Evolutionary conservation across 2,888 invertebrate genomes (phyloP), one percentile per base, ranked within the genome.

Genomic region (Papilio elwesi): DNA sequence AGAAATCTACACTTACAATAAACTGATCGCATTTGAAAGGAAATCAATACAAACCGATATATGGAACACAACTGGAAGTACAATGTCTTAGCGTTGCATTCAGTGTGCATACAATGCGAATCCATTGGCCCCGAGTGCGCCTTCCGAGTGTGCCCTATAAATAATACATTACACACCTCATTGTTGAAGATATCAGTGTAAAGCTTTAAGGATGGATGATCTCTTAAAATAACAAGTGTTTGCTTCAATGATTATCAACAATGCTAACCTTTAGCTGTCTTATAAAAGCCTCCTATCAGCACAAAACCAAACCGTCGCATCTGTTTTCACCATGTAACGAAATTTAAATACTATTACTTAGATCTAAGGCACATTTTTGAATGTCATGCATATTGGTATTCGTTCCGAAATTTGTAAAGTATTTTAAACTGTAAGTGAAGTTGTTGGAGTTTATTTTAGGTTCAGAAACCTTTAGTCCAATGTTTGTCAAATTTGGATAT

Each of bases 161-260:
- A 93, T 93, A 93, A 92, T 92, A 91, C 92, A 90, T 92, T 92
- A 92, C 90, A 90, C 89, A 90, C 88, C 85, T 89, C 85, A 85
- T 92, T 92, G 91, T 92, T 87, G 81, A 76, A 83, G 81, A 84
- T 82, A 85, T 88, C 87, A 90, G 90, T 89, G 88, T 82, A 83
- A 88, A 87, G 86, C 92, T 88, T 91, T 91, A 91, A 90, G 90
- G 92, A 86, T 92, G 92, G 93, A 93, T 93, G 94, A 94, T 93
- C 94, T 92, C 93, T 93, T 92, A 93, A 93, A 94, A 94, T 94
- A 94, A 93, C 94, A 93, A 94, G 94, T 94, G 94, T 93, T 93
- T 94, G 94, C 94, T 94, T 93, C 92, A 93, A 88, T 92, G 94
- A 93, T 94, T 94, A 93, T 88, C 90, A 86, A 94, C 93, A 94